phyloP scores from a whole-genome alignment of 1,140 invertebrate genomes.

The Eupeodes corollae region DNA sequence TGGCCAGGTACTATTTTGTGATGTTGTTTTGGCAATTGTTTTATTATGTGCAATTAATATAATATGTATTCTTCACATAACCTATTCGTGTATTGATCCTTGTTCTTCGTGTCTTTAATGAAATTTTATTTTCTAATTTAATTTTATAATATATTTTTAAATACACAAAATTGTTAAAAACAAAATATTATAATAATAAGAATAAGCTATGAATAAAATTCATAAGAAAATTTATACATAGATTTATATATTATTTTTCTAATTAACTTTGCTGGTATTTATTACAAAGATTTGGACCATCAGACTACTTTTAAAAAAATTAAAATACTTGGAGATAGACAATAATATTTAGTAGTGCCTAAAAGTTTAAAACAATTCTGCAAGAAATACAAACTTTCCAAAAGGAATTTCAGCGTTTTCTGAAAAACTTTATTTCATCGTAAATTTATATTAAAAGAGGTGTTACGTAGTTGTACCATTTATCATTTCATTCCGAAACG shows the following conservation, averaged over 20 bases:
- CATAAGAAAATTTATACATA: background rate
- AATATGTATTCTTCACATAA: conserved; percentile 49
- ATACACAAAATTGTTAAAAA: background rate
- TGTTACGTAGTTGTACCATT: too few relatives aligned
- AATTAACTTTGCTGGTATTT: background rate
- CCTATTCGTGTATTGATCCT: conserved; percentile 28
- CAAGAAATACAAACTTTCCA: too few relatives aligned
- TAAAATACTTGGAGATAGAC: background rate
- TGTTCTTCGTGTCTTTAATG: conserved; percentile 10
- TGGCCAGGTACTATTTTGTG: conserved; percentile 59
- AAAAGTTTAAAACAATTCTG: too few relatives aligned
- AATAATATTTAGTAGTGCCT: too few relatives aligned
- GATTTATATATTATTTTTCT: background rate
- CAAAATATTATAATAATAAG: background rate
- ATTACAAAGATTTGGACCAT: background rate
- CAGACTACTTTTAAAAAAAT: background rate
- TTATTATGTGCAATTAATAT: conserved; percentile 51
- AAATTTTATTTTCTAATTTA: background rate
- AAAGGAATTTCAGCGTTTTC: background rate
- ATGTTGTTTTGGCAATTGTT: conserved; percentile 52
- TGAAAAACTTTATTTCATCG: background rate
- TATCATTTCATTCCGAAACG: too few relatives aligned
- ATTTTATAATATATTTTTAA: background rate
- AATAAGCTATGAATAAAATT: background rate
- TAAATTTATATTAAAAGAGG: too few relatives aligned